Conservation (phyloP, 1,140 invertebrate genomes). For the Macrosteles quadrilineatus region DNA sequence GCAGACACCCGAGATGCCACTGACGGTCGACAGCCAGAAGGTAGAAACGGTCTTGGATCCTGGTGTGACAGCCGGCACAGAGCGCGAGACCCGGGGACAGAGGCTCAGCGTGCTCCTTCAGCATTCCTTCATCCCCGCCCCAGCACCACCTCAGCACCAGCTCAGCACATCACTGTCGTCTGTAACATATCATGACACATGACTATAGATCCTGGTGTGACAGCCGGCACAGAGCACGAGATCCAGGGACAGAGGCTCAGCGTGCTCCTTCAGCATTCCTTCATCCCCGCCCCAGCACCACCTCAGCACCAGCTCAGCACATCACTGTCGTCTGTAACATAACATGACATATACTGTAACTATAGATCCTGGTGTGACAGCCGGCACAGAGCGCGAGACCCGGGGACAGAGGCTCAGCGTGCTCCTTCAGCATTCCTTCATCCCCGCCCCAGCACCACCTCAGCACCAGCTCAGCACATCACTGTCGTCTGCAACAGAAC, state of each 20-base stretch:
- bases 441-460: neutral
- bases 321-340: no score
- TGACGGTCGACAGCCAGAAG: slow-evolving; percentile 83
- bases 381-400: no score
- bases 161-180: neutral
- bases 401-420: neutral
- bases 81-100: neutral
- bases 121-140: slow-evolving; percentile 2
- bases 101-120: slow-evolving; percentile 9
- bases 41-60: slow-evolving; percentile 72
- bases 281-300: neutral
- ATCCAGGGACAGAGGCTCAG: neutral
- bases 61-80: no score
- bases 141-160: neutral
- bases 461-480: no score
- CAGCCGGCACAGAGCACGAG: no score
- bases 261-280: slow-evolving; percentile 13
- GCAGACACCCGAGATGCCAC: slow-evolving; percentile 87
- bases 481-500: no score
- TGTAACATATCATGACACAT: neutral
- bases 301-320: no score
- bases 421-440: slow-evolving; percentile 13
- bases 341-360: no score
- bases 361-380: neutral
- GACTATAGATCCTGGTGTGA: neutral